Evolutionary conservation across 64 coral and sea anemone genomes (phyloP).

Genomic region (Montipora efflorescens): DNA sequence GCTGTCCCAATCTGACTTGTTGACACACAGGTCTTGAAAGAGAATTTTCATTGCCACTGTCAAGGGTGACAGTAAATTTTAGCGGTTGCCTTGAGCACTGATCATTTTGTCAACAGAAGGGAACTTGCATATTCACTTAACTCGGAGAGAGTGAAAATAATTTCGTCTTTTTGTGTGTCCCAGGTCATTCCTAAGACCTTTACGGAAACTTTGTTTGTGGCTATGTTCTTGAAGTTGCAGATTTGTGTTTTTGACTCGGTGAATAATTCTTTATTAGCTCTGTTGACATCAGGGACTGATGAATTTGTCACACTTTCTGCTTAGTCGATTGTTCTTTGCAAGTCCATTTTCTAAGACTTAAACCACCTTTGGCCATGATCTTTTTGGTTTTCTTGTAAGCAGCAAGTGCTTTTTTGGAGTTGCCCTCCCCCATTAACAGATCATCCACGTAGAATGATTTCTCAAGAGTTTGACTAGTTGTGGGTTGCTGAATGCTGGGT

Average conservation of each 20-base stretch:
- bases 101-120: slow-evolving; percentile 12
- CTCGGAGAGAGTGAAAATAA: slow-evolving; percentile 29
- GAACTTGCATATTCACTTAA: slow-evolving; percentile 8
- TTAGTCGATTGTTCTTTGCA: slow-evolving; percentile 9
- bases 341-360: slow-evolving; percentile 63
- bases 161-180: neutral
- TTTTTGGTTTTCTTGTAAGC: slow-evolving; percentile 37
- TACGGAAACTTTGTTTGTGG: neutral
- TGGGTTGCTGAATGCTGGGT: too few relatives aligned
- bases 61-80: slow-evolving; percentile 7
- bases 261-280: neutral
- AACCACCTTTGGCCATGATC: slow-evolving; percentile 64
- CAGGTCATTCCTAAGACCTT: slow-evolving; percentile 6
- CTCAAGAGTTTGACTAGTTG: too few relatives aligned
- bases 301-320: slow-evolving; percentile 7
- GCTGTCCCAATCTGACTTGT: slow-evolving; percentile 7
- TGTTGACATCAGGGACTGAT: too few relatives aligned
- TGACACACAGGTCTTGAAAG: slow-evolving; percentile 30
- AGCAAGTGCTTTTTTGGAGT: slow-evolving; percentile 26
- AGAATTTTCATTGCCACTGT: neutral
- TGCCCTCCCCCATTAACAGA: slow-evolving; percentile 30
- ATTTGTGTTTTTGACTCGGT: neutral
- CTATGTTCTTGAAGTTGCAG: neutral
- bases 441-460: slow-evolving; percentile 50
- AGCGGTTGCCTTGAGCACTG: neutral